Percentiles rank a stretch among this genome's conserved stretches.
These are phyloP conservation scores for Sinodicranocentrus sp. DNA, from an alignment of 2,888 invertebrate species.

Conservation along the genomic window DNA sequence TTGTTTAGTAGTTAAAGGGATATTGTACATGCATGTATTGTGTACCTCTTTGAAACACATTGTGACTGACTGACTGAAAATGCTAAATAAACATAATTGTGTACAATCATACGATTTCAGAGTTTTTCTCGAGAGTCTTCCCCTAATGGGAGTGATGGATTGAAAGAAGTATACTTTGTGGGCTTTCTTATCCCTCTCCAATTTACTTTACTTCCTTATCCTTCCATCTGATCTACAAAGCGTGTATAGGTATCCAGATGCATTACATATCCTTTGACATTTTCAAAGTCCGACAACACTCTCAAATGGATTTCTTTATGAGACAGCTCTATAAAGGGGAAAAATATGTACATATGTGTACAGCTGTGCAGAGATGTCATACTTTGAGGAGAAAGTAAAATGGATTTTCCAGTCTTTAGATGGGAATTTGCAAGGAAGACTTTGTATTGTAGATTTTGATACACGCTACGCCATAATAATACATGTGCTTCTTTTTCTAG, in stretches of 20 bases:
- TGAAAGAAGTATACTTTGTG: not conserved
- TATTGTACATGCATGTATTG: not conserved
- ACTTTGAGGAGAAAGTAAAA: too few species aligned
- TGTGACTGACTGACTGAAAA: constrained; percentile 63
- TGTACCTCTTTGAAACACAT: constrained; percentile 40
- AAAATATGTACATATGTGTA: not conserved
- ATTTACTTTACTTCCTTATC: not conserved
- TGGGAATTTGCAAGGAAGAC: too few species aligned
- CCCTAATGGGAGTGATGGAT: constrained; percentile 34
- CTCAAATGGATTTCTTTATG: constrained; percentile 27
- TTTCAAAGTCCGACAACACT: not conserved
- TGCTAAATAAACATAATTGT: constrained; percentile 45
- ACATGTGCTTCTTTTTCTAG: too few species aligned
- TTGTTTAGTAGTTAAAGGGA: not conserved
- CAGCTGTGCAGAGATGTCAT: too few species aligned
- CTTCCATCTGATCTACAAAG: not conserved
- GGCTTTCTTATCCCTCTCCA: not conserved
- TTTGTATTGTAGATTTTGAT: too few species aligned
- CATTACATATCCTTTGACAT: constrained; percentile 22
- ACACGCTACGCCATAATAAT: too few species aligned
- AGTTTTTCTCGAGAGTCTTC: constrained; percentile 3
- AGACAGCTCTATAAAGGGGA: not conserved
- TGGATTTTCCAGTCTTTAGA: too few species aligned
- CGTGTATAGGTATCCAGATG: not conserved
- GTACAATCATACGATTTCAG: constrained; percentile 17